Evolutionary conservation across 2,113 vertebrate genomes (phyloP).

Genomic region (Colius striatus): DNA sequence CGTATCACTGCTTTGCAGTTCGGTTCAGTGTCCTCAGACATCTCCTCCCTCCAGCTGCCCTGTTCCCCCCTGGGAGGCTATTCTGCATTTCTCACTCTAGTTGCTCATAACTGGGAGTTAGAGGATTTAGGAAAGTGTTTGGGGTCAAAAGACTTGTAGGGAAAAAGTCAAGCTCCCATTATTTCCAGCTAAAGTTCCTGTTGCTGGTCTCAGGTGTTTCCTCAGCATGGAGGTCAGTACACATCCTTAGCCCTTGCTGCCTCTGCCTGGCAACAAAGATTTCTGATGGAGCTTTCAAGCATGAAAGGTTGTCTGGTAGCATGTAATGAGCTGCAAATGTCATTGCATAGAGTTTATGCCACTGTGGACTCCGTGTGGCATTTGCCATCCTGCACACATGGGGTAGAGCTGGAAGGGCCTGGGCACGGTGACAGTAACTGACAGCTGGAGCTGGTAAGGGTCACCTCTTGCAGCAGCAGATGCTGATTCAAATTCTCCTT

Average conservation of each 20-base stretch:
- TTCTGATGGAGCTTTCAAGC: not conserved
- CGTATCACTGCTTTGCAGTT: not conserved
- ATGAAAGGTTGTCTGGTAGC: slow-evolving; percentile 7
- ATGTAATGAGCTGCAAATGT: slow-evolving; percentile 28
- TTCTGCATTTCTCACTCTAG: not conserved
- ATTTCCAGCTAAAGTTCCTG: not conserved
- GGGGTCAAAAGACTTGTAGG: not conserved
- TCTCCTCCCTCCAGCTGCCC: not conserved
- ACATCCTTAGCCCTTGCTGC: not conserved
- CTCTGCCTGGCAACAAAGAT: not conserved
- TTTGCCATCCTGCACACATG: not conserved
- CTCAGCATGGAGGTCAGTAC: not conserved
- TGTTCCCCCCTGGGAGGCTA: not conserved
- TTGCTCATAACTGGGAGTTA: not conserved
- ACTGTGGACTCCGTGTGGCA: not conserved
- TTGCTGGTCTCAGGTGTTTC: not conserved
- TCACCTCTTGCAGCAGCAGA: not conserved
- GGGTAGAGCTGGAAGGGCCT: not conserved
- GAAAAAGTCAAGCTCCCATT: not conserved
- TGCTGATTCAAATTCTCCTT: not conserved
- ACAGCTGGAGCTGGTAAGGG: not conserved
- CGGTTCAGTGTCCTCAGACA: not conserved
- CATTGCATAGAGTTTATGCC: not conserved
- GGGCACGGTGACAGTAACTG: not conserved
- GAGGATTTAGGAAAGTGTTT: not conserved